Percentiles rank a stretch among this genome's conserved stretches.
These are phyloP conservation scores for Spodoptera litura DNA, from an alignment of 1,140 invertebrate genomes.

Conservation along the genomic window DNA sequence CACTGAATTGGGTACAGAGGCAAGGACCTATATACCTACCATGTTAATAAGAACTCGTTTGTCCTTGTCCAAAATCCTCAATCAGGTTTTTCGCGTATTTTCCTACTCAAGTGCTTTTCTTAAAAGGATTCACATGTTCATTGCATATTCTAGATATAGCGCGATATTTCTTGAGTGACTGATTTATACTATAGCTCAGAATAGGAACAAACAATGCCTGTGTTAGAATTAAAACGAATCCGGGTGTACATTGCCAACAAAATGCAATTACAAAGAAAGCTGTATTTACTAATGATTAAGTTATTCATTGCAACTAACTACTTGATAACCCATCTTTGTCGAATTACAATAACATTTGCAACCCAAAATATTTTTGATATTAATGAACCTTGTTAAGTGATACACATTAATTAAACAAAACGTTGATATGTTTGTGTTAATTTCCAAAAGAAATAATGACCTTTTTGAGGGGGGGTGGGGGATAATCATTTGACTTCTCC, in stretches of 20 bases:
- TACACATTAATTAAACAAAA: too few species aligned
- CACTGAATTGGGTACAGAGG: not conserved
- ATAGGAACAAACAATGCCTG: not conserved
- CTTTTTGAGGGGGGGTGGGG: too few species aligned
- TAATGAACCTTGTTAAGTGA: too few species aligned
- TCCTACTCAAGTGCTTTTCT: constrained; percentile 6
- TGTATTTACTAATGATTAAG: too few species aligned
- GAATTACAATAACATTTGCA: too few species aligned
- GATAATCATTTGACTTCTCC: too few species aligned
- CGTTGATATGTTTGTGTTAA: too few species aligned
- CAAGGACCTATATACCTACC: not conserved
- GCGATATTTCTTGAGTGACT: not conserved
- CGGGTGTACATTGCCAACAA: not conserved
- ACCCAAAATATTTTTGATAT: too few species aligned
- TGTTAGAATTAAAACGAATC: not conserved
- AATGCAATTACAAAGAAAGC: too few species aligned
- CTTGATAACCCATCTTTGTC: too few species aligned
- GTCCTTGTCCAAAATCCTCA: constrained; percentile 10
- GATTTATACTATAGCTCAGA: not conserved
- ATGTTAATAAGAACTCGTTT: not conserved
- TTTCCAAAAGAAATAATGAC: too few species aligned
- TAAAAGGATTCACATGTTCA: not conserved
- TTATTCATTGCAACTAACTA: too few species aligned
- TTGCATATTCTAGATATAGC: not conserved
- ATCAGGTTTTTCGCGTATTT: not conserved